These are phyloP conservation scores for Aspidiotus destructor DNA, from an alignment of 2,888 invertebrate genomes.

Conservation along the genomic window DNA sequence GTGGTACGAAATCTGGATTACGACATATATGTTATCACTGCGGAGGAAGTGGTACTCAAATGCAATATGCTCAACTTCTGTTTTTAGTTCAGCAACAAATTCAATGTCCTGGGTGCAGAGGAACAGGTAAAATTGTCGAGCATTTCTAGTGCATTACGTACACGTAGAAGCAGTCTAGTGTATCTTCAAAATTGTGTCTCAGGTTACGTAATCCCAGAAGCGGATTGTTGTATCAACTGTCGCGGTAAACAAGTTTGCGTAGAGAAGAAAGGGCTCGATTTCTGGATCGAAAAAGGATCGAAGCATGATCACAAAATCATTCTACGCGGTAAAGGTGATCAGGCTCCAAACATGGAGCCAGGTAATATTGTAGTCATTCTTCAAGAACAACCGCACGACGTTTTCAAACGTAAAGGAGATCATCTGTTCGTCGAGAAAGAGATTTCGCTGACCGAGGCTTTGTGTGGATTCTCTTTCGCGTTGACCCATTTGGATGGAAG, in stretches of 20 bases:
- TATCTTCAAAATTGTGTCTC: too few species aligned
- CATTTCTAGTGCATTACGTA: not conserved
- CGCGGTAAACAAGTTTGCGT: constrained; percentile 73
- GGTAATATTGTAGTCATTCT: constrained; percentile 85
- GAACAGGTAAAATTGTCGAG: not conserved
- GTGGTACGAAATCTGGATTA: constrained; percentile 21
- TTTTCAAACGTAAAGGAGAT: constrained; percentile 61
- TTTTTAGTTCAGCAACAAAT: constrained; percentile 22
- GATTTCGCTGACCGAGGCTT: constrained; percentile 73
- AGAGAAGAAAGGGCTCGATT: constrained; percentile 74
- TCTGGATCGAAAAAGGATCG: constrained; percentile 84
- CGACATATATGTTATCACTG: constrained; percentile 16
- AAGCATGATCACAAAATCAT: constrained; percentile 72
- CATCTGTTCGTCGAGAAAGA: constrained; percentile 64
- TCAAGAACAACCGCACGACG: constrained; percentile 66
- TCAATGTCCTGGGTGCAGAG: not conserved
- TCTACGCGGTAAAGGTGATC: constrained; percentile 83
- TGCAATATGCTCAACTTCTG: constrained; percentile 15
- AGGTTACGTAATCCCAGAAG: constrained; percentile 65
- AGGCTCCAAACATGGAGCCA: constrained; percentile 68
- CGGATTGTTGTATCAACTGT: constrained; percentile 72
- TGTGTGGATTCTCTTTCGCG: constrained; percentile 78
- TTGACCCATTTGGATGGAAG: constrained; percentile 85
- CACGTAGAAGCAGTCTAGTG: too few species aligned
- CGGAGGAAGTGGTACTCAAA: constrained; percentile 12